Base-by-base conservation (phyloP, 2,797 vertebrate genomes). In the Anguilla marmorata region DNA sequence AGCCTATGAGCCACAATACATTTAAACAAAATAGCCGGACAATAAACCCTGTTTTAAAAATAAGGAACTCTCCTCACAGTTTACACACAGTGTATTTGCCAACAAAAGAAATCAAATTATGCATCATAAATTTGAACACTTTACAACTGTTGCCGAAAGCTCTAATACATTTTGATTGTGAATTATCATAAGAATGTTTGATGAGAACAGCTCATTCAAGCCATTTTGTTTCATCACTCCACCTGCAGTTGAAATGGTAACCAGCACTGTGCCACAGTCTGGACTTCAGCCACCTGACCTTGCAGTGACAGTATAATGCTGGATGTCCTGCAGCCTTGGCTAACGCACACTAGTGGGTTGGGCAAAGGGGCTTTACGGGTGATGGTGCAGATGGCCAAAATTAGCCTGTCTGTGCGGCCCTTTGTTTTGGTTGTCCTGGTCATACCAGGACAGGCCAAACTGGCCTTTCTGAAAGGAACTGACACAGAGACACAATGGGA, bases 171-270 rank as follows among this genome's bases (percentile, higher is more conserved):
- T 24, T 41, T 50, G 86, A 87, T 37, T 60, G 45, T 52, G 45
- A 37, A 83, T 83, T 69, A 33, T 33, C 50, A 83, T 87, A 50
- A 33, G 80, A 82, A 66, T 66, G 45, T 66, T 83, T 52, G 21
- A 58, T 58, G 63, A 66, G 2, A 24, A n/a, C 50, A 52, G 50
- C 7, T 52, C 50, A 52, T 66, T 66, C 63, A 66, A n/a, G 21
- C 63, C 63, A n/a, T 24, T 8, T 66, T n/a, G 63, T 24, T n/a
- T 66, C 4, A 24, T 66, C 63, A 24, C 21, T 19, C 14, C 21
- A 60, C 16, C 16, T 60, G 16, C 54, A 56, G 54, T 1, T 56
- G 54, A 56, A 16, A 56, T 16, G 16, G 54, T 56, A 56, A 19
- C 58, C 58, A 60, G 16, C 58, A 16, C 58, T 60, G 58, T 16